These are phyloP conservation scores for Peromyscus polionotus DNA, from an alignment of 2,113 vertebrate genomes.

Conservation along the genomic window DNA sequence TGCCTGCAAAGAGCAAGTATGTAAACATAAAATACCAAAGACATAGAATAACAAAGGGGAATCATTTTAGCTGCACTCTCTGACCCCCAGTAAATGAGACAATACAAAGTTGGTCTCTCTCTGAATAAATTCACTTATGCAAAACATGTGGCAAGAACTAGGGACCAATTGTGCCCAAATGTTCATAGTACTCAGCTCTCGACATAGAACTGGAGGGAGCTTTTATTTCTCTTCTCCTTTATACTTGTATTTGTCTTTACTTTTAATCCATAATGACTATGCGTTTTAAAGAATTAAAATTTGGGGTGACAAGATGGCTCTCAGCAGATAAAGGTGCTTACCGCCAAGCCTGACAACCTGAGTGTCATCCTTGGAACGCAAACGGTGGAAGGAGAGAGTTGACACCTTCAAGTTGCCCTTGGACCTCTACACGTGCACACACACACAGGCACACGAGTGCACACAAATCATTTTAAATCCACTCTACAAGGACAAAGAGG, in stretches of 20 bases:
- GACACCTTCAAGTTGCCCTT: background rate
- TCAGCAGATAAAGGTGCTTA: background rate
- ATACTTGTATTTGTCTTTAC: background rate
- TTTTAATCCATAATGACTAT: background rate
- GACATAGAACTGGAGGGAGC: background rate
- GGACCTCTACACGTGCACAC: background rate
- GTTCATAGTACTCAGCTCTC: background rate
- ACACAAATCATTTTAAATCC: background rate
- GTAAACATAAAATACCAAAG: background rate
- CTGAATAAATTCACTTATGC: conserved; percentile 30
- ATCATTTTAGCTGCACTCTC: background rate
- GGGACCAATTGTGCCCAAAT: background rate
- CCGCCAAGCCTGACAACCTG: background rate
- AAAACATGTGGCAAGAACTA: background rate
- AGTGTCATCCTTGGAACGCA: too few species aligned
- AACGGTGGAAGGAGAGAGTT: background rate
- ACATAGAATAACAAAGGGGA: background rate
- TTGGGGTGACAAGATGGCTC: background rate
- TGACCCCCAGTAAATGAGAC: background rate
- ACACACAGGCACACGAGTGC: background rate
- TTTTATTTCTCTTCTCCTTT: background rate
- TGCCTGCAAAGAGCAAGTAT: background rate
- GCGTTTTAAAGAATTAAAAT: background rate
- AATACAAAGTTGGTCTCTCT: background rate
- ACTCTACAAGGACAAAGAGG: background rate